Evolutionary conservation across 2,797 vertebrate genomes (phyloP), one percentile per base, ranked within the genome.

Genomic region (Cygnus olor): DNA sequence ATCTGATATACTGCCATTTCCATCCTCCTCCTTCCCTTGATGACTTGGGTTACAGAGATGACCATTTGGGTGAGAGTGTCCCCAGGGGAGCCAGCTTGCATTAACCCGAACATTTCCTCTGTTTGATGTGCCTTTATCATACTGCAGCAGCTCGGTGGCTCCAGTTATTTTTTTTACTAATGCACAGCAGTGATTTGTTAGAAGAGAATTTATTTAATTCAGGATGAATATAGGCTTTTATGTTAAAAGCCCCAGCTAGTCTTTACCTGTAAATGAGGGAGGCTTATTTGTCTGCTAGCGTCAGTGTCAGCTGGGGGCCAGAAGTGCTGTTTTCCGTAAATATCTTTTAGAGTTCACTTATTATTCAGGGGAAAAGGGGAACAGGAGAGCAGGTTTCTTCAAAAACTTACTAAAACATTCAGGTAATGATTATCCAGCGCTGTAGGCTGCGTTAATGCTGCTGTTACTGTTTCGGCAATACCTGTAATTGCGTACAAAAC

Each of bases 1-100:
- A 98, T 97, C 97, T 91, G 95, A 98, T 98, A 96, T 80, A 90
- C 97, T 96, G 98, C 98, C 97, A 74, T 95, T 98, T 96, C 97
- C 98, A 95, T 97, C 97, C 96, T 93, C 97, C 97, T 96, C 54
- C 93, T 58, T 71, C 94, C 93, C 65, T n/a, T 15, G 47, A 20
- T 82, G 94, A 87, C 80, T 97, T 94, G 88, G 77, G 76, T 97
- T 95, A 85, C 96, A 58, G 81, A 73, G 28, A 78, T 89, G 95
- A 83, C 90, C 89, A 77, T 89, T 85, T 90, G 83, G 87, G 93
- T 68, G 92, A 91, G 84, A 45, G 53, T 44, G 79, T 92, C 95
- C 74, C 60, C 2, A 0, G 45, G 85, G 97, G 94, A 85, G 60
- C 77, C 91, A 65, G 56, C 49, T 93, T 91, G 64, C 97, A 92